Conservation (phyloP, 2,888 invertebrate species). For the Embidobia sp. region DNA sequence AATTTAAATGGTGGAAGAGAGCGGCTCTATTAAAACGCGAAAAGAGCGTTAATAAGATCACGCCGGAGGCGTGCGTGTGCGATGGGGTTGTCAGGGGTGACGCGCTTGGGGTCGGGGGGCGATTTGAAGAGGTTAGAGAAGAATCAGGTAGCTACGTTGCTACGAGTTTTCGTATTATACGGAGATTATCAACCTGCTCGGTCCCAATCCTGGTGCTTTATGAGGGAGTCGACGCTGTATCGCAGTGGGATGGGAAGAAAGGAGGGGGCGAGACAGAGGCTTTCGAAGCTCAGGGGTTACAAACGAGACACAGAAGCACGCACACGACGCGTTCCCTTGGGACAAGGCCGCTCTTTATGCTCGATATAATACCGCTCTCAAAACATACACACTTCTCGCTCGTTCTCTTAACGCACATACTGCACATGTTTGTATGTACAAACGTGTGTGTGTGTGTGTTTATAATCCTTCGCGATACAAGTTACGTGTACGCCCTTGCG, state of each 20-base stretch:
- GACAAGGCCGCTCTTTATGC: conserved; percentile 81
- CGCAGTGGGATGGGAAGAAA: conserved; percentile 51
- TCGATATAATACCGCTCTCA: conserved; percentile 82
- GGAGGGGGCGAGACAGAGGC: conserved; percentile 65
- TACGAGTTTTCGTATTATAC: conserved; percentile 79
- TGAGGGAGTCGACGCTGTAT: conserved; percentile 60
- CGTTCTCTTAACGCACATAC: conserved; percentile 61
- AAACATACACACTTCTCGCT: conserved; percentile 80
- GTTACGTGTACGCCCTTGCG: conserved; percentile 54
- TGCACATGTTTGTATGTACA: conserved; percentile 51
- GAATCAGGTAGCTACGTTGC: conserved; percentile 69
- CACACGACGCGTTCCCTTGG: conserved; percentile 77
- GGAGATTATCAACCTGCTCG: conserved; percentile 81
- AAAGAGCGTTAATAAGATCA: conserved; percentile 75
- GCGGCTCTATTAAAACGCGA: conserved; percentile 51
- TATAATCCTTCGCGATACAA: conserved; percentile 53
- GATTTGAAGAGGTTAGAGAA: conserved; percentile 77
- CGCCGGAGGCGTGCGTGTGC: conserved; percentile 64
- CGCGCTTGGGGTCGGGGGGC: conserved; percentile 55
- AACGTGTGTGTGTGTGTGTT: conserved; percentile 15
- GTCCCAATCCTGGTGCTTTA: conserved; percentile 70
- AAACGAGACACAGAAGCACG: conserved; percentile 74
- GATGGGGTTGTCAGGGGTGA: conserved; percentile 65
- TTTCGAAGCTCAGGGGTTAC: conserved; percentile 64
- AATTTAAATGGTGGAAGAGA: conserved; percentile 30